Conservation (phyloP, 2,797 vertebrate species). For the Huso huso region DNA sequence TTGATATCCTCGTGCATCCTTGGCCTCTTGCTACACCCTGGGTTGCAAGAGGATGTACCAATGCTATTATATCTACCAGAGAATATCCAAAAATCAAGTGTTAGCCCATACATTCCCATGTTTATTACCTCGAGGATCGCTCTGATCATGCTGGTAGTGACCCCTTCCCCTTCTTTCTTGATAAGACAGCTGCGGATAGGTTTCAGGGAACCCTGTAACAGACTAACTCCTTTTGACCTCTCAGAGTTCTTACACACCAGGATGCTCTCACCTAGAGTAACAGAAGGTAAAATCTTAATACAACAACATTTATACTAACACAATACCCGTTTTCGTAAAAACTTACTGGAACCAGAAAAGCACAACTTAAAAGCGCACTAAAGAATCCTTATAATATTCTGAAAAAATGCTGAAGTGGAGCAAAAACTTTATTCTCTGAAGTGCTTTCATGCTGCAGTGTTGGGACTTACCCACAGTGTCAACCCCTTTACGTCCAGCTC, state of each 20-base stretch:
- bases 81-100: no score
- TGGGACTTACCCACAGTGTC: constrained; percentile 73
- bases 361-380: neutral
- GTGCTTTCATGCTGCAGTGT: neutral
- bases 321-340: no score
- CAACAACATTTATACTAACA: neutral
- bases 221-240: constrained; percentile 73
- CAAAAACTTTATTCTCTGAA: neutral
- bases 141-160: constrained; percentile 87
- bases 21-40: no score
- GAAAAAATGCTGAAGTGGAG: neutral
- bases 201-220: constrained; percentile 76
- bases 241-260: constrained; percentile 87
- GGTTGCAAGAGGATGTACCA: no score
- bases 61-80: no score
- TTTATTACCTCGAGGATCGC: constrained; percentile 84
- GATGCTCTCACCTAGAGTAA: constrained; percentile 79
- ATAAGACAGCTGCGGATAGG: constrained; percentile 84
- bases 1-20: no score
- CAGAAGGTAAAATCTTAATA: neutral
- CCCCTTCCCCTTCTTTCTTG: constrained; percentile 70
- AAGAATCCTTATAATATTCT: neutral
- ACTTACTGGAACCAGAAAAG: neutral
- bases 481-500: constrained; percentile 91
- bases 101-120: neutral